These are phyloP conservation scores for Halesus radiatus DNA, from an alignment of 1,140 invertebrate species.

Conservation along the genomic window DNA sequence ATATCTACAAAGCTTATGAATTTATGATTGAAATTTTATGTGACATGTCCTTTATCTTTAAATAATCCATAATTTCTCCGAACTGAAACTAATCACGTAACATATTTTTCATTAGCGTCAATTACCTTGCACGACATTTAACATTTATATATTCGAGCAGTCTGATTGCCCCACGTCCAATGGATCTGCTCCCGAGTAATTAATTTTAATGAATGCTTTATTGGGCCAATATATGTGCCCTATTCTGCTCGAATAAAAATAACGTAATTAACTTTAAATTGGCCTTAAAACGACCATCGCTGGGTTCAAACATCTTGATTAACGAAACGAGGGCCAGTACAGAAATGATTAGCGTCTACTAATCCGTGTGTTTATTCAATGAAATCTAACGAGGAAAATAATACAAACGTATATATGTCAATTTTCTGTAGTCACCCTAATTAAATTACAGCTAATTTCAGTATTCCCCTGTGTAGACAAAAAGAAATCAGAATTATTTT, in stretches of 20 bases:
- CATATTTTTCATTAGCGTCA: no score
- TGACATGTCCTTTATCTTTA: no score
- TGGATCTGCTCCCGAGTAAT: not conserved
- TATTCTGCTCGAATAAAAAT: constrained; percentile 25
- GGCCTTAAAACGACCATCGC: not conserved
- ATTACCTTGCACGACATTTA: no score
- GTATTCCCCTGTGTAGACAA: not conserved
- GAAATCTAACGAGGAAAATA: not conserved
- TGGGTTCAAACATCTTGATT: constrained; percentile 20
- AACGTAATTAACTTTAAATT: constrained; percentile 13
- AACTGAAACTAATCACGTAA: no score
- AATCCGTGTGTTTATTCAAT: not conserved
- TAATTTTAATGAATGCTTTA: constrained; percentile 36
- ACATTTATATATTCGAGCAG: no score
- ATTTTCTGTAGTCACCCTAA: not conserved
- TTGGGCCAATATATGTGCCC: constrained; percentile 10
- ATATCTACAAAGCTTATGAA: no score
- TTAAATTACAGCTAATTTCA: not conserved
- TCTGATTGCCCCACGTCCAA: not conserved
- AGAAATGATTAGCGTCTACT: not conserved
- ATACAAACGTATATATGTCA: not conserved
- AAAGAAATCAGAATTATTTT: no score
- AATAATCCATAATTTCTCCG: no score
- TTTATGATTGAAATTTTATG: no score
- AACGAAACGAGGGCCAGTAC: not conserved